Conservation (phyloP, 2,888 invertebrate genomes). For the Aleiodes testaceus region DNA sequence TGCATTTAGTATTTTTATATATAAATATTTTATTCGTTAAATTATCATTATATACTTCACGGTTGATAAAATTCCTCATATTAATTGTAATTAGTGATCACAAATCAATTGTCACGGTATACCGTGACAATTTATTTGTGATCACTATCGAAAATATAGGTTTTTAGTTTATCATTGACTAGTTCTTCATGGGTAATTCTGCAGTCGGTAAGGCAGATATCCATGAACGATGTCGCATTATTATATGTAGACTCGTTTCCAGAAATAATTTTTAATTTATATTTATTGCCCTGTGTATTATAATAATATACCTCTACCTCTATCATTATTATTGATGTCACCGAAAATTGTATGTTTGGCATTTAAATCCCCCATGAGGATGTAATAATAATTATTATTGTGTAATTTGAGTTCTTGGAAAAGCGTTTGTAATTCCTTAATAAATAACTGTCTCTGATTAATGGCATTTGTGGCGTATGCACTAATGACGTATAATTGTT, state of each 20-base stretch:
- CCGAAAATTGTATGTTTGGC: constrained; percentile 34
- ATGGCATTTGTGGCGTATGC: constrained; percentile 29
- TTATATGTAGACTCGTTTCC: constrained; percentile 26
- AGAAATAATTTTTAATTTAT: constrained; percentile 26
- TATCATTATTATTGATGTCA: constrained; percentile 31
- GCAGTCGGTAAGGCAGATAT: constrained; percentile 33
- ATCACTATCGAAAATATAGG: constrained; percentile 42
- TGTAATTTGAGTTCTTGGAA: not conserved
- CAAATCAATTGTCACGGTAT: too few species aligned
- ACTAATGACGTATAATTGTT: constrained; percentile 23
- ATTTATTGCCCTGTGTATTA: not conserved
- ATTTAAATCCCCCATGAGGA: constrained; percentile 42
- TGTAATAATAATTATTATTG: constrained; percentile 21
- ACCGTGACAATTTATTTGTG: constrained; percentile 36
- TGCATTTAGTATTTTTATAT: not conserved
- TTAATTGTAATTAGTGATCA: constrained; percentile 25
- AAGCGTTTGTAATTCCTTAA: constrained; percentile 35
- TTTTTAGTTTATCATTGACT: constrained; percentile 19
- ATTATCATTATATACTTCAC: not conserved
- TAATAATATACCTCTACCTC: constrained; percentile 38
- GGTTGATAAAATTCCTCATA: constrained; percentile 7
- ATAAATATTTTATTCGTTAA: not conserved
- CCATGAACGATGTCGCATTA: constrained; percentile 35
- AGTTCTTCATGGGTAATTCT: constrained; percentile 24
- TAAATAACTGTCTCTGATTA: constrained; percentile 18